Evolutionary conservation across 1,140 invertebrate genomes (phyloP).

Genomic region (Lordiphosa collinella): DNA sequence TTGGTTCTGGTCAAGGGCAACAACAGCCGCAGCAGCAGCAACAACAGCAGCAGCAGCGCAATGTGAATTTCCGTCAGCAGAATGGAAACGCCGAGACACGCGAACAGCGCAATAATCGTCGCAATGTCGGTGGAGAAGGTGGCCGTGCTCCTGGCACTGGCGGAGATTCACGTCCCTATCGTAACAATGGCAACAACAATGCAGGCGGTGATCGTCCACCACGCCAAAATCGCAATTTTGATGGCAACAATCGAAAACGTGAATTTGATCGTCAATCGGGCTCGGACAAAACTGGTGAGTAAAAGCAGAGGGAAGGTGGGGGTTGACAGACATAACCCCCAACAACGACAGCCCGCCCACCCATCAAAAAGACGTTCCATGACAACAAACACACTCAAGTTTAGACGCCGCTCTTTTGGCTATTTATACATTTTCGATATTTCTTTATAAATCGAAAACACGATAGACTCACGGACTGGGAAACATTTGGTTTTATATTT

Average conservation of each 20-base stretch:
- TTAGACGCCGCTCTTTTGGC: conserved; percentile 6
- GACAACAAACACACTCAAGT: conserved; percentile 20
- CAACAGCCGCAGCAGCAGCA: conserved; percentile 41
- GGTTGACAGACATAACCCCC: conserved; percentile 21
- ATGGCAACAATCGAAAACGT: conserved; percentile 86
- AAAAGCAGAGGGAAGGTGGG: neutral
- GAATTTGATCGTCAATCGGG: conserved; percentile 97
- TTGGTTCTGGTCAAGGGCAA: conserved; percentile 66
- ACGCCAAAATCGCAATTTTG: conserved; percentile 82
- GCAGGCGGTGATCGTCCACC: conserved; percentile 68
- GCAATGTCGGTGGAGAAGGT: conserved; percentile 83
- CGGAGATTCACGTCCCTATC: conserved; percentile 80
- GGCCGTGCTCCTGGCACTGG: conserved; percentile 80
- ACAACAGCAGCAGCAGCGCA: conserved; percentile 52
- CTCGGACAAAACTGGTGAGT: conserved; percentile 92
- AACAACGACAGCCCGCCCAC: conserved; percentile 9
- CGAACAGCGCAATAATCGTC: conserved; percentile 87
- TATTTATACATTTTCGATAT: neutral
- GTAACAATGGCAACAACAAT: conserved; percentile 24
- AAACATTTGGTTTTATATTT: too few relatives aligned
- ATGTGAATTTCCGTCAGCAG: conserved; percentile 77
- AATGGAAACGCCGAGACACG: conserved; percentile 81
- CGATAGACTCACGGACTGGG: too few relatives aligned
- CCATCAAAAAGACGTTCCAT: conserved; percentile 16
- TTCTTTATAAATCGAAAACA: neutral